Conservation (phyloP, 2,797 vertebrate species). For the Microctenopoma steveboyesi region DNA sequence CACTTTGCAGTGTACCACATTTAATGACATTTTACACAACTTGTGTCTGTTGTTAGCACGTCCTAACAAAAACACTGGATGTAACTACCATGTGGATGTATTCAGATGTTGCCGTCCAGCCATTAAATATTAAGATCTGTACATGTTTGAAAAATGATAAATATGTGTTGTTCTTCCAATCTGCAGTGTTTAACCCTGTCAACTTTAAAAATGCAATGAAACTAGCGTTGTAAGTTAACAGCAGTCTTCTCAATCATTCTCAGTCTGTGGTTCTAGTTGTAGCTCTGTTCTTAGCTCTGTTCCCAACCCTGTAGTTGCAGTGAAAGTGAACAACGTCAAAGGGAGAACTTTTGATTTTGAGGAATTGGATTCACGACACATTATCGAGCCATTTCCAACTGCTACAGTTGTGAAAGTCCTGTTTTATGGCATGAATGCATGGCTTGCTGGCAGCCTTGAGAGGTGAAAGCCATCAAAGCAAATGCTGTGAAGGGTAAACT, state of each 20-base stretch:
- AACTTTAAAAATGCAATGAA: constrained; percentile 72
- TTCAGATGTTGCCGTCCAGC: not conserved
- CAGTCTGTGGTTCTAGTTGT: constrained; percentile 64
- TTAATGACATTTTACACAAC: not conserved
- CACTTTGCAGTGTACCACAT: not conserved
- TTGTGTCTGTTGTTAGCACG: not conserved
- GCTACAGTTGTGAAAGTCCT: constrained; percentile 12
- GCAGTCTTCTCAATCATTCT: constrained; percentile 28
- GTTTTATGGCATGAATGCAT: constrained; percentile 42
- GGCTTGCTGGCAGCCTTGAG: constrained; percentile 59
- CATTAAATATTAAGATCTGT: not conserved
- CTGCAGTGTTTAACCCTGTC: constrained; percentile 75
- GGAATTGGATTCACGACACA: constrained; percentile 16
- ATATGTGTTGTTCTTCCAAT: constrained; percentile 72
- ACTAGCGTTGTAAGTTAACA: constrained; percentile 73
- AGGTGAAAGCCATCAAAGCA: constrained; percentile 31
- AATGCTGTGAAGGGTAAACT: constrained; percentile 38
- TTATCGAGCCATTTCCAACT: constrained; percentile 25
- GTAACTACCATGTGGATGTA: not conserved
- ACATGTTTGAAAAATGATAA: constrained; percentile 18
- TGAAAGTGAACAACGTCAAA: constrained; percentile 15
- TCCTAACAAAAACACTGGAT: no score
- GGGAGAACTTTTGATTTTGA: constrained; percentile 24
- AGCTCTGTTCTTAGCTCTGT: constrained; percentile 34
- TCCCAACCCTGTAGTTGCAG: constrained; percentile 51